Percentiles rank a stretch among this genome's conserved stretches.
Conservation (phyloP, 53 echinoderm and acorn worm species). For the Stichopus horrens region DNA sequence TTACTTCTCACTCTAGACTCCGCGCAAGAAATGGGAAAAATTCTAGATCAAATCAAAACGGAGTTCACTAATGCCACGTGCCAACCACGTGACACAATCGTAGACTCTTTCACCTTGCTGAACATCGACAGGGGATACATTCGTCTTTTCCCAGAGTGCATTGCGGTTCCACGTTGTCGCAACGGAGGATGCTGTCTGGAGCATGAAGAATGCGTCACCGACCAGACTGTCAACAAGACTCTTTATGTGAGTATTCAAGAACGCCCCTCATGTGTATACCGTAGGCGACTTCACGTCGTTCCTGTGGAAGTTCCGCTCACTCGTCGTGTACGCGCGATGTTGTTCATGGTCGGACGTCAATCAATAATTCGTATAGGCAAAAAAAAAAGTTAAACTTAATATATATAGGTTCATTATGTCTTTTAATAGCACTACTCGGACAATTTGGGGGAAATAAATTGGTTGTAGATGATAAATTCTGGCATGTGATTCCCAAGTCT, state of each 20-base stretch:
- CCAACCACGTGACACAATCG: slow-evolving; percentile 81
- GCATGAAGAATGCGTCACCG: slow-evolving; percentile 73
- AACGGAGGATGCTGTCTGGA: slow-evolving; percentile 90
- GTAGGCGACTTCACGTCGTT: no score
- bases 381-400: no score
- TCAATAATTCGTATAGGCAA: no score
- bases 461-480: no score
- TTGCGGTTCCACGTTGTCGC: slow-evolving; percentile 76
- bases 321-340: no score
- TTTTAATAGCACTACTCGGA: no score
- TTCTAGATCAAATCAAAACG: slow-evolving; percentile 4
- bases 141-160: slow-evolving; percentile 72
- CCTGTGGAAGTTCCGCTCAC: no score
- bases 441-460: no score
- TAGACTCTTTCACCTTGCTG: slow-evolving; percentile 79
- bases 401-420: no score
- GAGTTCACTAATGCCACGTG: slow-evolving; percentile 70
- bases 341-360: no score
- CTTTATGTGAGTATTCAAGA: slow-evolving; percentile 60
- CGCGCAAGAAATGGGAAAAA: neutral
- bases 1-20: neutral
- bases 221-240: slow-evolving; percentile 54
- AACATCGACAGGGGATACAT: slow-evolving; percentile 73
- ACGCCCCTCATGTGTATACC: neutral
- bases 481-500: no score